Percentiles rank a stretch among this genome's conserved stretches.
Conservation (phyloP, 64 coral and sea anemone genomes). For the Pocillopora damicornis region DNA sequence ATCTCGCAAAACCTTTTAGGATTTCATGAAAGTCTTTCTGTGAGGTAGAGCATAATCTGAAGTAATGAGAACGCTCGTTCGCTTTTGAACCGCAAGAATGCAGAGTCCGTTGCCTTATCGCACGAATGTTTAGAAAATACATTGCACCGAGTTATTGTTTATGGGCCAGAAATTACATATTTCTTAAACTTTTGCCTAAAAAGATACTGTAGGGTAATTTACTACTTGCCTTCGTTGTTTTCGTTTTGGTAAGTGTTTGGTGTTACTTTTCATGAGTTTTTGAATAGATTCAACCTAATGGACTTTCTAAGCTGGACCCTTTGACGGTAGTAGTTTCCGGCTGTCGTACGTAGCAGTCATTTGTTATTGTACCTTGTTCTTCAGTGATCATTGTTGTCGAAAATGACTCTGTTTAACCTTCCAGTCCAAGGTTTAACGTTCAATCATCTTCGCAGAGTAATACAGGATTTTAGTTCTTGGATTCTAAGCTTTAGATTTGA, state of each 20-base stretch:
- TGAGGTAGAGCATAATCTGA: not conserved
- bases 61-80: not conserved
- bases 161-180: not conserved
- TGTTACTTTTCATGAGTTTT: conserved; percentile 14
- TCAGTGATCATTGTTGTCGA: not conserved
- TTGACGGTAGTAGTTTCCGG: conserved; percentile 12
- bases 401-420: not conserved
- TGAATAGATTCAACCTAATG: not conserved
- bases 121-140: not conserved
- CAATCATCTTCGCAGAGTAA: not conserved
- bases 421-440: not conserved
- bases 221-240: not conserved
- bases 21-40: conserved; percentile 1
- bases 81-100: conserved; percentile 7
- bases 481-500: not conserved
- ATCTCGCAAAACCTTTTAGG: conserved; percentile 28
- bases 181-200: too few relatives aligned
- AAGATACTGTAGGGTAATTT: not conserved
- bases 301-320: not conserved
- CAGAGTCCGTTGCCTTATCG: not conserved
- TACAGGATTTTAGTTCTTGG: not conserved
- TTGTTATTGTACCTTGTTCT: not conserved
- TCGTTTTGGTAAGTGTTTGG: not conserved
- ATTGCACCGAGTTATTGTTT: not conserved
- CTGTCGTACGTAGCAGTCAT: not conserved